Base-by-base conservation (phyloP, 2,888 invertebrate genomes). In the Perdita meconis region DNA sequence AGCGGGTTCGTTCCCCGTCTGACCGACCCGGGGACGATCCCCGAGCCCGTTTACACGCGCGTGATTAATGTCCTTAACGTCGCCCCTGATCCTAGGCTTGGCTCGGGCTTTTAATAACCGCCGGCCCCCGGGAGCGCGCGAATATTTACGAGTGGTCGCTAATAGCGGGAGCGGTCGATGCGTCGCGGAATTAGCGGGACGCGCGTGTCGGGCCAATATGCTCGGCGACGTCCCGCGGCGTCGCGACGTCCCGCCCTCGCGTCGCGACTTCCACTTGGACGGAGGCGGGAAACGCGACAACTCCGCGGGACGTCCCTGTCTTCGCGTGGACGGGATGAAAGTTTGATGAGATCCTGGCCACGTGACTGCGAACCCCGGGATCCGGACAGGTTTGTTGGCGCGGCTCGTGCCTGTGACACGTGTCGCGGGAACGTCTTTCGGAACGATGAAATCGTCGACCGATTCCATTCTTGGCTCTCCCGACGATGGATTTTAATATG, bases 21-120 rank as follows among this genome's bases (percentile, higher is more conserved):
- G 19, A 51, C 38, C 53, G 26, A 34, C 19, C 19, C 16, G 40
- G 26, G 56, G n/a, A n/a, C 34, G 42, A 30, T 36, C 40, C 55
- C 50, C 30, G 16, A 22, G 36, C 34, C 50, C 72, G 79, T 71
- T 82, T 82, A 80, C 84, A 82, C 82, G 78, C 82, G 86, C 83
- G 80, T 83, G 88, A 88, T 88, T 88, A 88, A 88, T 87, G 84
- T 51, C 81, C 73, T 74, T 66, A 69, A 76, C 71, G 79, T 73
- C 82, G 76, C 56, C 65, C 76, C 66, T 78, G 73, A 73, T 68
- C 80, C 68, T 80, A 75, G 78, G 71, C 72, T 76, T 56, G 42
- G 78, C 81, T n/a, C 81, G 68, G 87, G 84, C 84, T 88, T 88
- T 88, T 88, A 87, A 88, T 88, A 88, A 87, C 83, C 85, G 68